These are phyloP conservation scores for Micromys minutus DNA, from an alignment of 2,113 vertebrate species.

Conservation along the genomic window DNA sequence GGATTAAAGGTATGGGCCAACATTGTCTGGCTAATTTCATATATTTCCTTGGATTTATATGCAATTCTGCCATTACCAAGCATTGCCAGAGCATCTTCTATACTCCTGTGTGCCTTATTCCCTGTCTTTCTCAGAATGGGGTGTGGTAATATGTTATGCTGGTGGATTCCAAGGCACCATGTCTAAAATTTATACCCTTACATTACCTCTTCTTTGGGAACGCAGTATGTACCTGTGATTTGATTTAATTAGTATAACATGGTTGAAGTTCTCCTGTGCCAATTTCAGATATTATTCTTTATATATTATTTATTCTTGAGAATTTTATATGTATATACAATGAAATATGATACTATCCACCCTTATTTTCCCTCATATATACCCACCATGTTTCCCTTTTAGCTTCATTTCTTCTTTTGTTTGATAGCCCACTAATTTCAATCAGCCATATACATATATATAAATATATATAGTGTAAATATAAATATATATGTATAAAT, in stretches of 20 bases:
- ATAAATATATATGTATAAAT: too few species aligned
- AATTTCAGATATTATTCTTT: not conserved
- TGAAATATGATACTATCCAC: not conserved
- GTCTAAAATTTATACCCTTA: not conserved
- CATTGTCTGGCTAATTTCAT: not conserved
- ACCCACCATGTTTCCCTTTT: fast-evolving
- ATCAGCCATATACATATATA: not conserved
- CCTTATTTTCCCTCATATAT: not conserved
- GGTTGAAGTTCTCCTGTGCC: not conserved
- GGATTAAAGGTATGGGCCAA: not conserved
- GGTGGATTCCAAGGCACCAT: not conserved
- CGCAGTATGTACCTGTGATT: not conserved
- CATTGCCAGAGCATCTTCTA: not conserved
- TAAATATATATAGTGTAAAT: too few species aligned
- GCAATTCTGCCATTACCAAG: not conserved
- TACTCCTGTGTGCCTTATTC: not conserved
- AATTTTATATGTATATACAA: not conserved
- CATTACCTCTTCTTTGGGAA: not conserved
- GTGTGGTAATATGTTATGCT: not conserved
- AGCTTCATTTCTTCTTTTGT: not conserved
- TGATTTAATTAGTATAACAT: not conserved
- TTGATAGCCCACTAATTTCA: not conserved
- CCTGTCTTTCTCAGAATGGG: not conserved
- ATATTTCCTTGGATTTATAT: not conserved
- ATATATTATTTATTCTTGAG: not conserved